Percentiles rank a stretch among this genome's conserved stretches.
Conservation (phyloP, 2,113 vertebrate species). For the Sturnira hondurensis region DNA sequence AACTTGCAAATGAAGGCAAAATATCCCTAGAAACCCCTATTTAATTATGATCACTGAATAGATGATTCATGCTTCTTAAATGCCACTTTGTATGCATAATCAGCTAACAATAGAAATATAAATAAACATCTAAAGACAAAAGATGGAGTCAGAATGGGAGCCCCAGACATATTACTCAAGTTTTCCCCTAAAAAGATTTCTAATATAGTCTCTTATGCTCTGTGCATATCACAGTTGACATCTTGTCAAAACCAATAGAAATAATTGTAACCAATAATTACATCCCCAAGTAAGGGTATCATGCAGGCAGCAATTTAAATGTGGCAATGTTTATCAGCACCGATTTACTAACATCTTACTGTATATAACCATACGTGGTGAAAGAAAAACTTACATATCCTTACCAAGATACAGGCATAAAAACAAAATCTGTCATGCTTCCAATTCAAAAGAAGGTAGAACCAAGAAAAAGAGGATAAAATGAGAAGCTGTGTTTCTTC, state of each 20-base stretch:
- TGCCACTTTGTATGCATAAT: constrained; percentile 42
- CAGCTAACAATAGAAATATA: constrained; percentile 65
- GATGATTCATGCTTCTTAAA: constrained; percentile 38
- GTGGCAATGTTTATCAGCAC: constrained; percentile 26
- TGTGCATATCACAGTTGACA: constrained; percentile 62
- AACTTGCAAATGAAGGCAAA: constrained; percentile 48
- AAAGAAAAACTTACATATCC: neutral
- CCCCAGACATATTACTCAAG: constrained; percentile 17
- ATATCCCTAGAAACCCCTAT: neutral
- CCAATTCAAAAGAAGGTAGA: constrained; percentile 21
- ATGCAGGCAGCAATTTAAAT: constrained; percentile 59
- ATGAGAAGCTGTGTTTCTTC: neutral
- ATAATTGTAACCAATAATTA: constrained; percentile 71
- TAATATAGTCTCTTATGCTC: constrained; percentile 40
- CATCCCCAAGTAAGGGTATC: constrained; percentile 45
- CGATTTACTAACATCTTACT: constrained; percentile 55
- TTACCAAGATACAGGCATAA: constrained; percentile 30
- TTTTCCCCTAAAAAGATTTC: constrained; percentile 45
- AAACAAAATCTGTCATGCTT: constrained; percentile 55
- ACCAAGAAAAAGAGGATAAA: constrained; percentile 22
- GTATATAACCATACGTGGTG: neutral
- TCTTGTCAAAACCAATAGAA: constrained; percentile 73
- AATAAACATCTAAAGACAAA: constrained; percentile 55
- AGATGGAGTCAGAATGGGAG: constrained; percentile 16
- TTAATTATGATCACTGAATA: constrained; percentile 40